Conservation (phyloP, 2,888 invertebrate genomes). For the Tupiocoris notatus region DNA sequence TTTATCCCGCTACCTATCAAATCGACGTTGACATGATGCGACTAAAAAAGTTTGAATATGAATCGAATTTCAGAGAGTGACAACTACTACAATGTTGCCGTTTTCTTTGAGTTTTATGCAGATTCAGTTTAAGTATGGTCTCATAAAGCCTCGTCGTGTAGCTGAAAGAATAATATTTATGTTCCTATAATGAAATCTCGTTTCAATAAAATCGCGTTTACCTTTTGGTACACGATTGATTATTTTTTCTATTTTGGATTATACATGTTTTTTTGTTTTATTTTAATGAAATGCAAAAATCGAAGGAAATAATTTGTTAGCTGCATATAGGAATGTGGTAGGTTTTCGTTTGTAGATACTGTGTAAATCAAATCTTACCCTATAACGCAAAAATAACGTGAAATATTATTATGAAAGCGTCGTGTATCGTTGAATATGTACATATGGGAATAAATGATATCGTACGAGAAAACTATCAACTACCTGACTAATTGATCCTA, state of each 20-base stretch:
- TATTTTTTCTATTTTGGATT: neutral
- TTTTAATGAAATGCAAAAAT: neutral
- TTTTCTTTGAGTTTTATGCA: too few relatives aligned
- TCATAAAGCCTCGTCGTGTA: neutral
- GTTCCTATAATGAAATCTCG: neutral
- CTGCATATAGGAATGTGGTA: neutral
- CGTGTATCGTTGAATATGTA: constrained; percentile 35
- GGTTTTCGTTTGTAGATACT: constrained; percentile 27
- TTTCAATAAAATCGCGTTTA: neutral
- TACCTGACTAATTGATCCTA: too few relatives aligned
- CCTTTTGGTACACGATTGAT: neutral
- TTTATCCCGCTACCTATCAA: too few relatives aligned
- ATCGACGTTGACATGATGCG: too few relatives aligned
- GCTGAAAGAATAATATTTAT: neutral
- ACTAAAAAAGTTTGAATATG: neutral
- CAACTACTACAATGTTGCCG: too few relatives aligned
- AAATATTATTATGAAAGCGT: constrained; percentile 31
- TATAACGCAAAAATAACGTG: constrained; percentile 28
- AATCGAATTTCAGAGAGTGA: neutral
- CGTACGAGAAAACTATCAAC: neutral
- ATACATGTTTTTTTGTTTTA: neutral
- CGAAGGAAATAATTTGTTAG: neutral
- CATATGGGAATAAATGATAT: constrained; percentile 15
- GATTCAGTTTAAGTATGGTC: too few relatives aligned
- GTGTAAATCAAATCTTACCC: constrained; percentile 32